A percentile compares a stretch with the other conserved stretches of the same genome.
Evolutionary conservation across 2,113 vertebrate genomes (phyloP).

Genomic region (Channa argus): DNA sequence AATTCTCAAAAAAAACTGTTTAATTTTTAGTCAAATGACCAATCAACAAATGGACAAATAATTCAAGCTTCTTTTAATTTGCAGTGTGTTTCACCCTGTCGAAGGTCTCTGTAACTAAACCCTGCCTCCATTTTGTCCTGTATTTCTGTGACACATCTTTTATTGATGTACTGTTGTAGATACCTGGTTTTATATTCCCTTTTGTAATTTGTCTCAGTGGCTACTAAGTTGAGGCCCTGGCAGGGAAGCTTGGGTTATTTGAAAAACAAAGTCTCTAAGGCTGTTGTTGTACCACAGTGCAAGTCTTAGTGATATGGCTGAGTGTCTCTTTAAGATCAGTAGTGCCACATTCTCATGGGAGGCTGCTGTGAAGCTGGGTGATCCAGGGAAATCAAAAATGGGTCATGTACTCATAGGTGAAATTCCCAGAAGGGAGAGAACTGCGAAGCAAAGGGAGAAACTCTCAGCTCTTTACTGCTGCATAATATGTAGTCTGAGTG

Average conservation of each 20-base stretch:
- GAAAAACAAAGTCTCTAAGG: not conserved
- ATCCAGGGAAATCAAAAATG: constrained; percentile 69
- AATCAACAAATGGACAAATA: no score
- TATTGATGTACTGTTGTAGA: not conserved
- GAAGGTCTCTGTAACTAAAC: no score
- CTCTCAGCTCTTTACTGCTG: constrained; percentile 32
- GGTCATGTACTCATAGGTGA: constrained; percentile 70
- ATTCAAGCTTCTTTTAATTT: no score
- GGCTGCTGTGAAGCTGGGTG: constrained; percentile 52
- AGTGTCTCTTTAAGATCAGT: constrained; percentile 70
- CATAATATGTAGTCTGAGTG: not conserved
- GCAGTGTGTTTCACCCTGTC: no score
- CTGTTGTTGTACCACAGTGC: not conserved
- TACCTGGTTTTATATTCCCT: not conserved
- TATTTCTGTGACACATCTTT: no score
- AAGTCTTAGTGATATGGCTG: not conserved
- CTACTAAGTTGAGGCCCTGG: not conserved
- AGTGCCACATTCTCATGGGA: constrained; percentile 38
- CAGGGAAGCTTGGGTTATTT: not conserved
- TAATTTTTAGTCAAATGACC: no score
- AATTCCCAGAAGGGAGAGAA: constrained; percentile 52
- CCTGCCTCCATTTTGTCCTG: no score
- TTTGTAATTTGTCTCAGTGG: not conserved
- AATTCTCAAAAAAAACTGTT: no score
- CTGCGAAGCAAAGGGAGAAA: constrained; percentile 31